A percentile compares a stretch with the other conserved stretches of the same genome.
Conservation (phyloP, 1,140 invertebrate genomes). For the fruit fly (Drosophila melanogaster) region Release_6_plus_ISO1_MT NT_033777.3:19423001-19423500, state of each 20-base stretch:
- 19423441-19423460: slow-evolving; percentile 18
- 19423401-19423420: slow-evolving; percentile 12
- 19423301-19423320: slow-evolving; percentile 55
- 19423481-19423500: slow-evolving; percentile 16
- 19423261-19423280: slow-evolving; percentile 21
- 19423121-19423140: slow-evolving; percentile 15
- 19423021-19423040: slow-evolving; percentile 43
- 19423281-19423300: slow-evolving; percentile 44
- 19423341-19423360: slow-evolving; percentile 31
- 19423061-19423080: slow-evolving; percentile 34
- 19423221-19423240: not conserved
- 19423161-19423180: slow-evolving; percentile 3
- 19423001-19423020: slow-evolving; percentile 37
- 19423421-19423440: slow-evolving; percentile 13
- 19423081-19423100: slow-evolving; percentile 20
- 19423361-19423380: slow-evolving; percentile 20
- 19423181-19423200: not conserved
- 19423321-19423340: slow-evolving; percentile 47
- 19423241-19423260: slow-evolving; percentile 40
- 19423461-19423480: slow-evolving; percentile 5
- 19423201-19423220: too few relatives aligned
- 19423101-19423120: slow-evolving; percentile 33
- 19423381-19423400: slow-evolving; percentile 2
- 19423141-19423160: slow-evolving; percentile 7
- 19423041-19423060: slow-evolving; percentile 29